A percentile compares a stretch with the other conserved stretches of the same genome.
phyloP scores from a whole-genome alignment of 2,797 vertebrate genomes.

The Anniella stebbinsi region DNA sequence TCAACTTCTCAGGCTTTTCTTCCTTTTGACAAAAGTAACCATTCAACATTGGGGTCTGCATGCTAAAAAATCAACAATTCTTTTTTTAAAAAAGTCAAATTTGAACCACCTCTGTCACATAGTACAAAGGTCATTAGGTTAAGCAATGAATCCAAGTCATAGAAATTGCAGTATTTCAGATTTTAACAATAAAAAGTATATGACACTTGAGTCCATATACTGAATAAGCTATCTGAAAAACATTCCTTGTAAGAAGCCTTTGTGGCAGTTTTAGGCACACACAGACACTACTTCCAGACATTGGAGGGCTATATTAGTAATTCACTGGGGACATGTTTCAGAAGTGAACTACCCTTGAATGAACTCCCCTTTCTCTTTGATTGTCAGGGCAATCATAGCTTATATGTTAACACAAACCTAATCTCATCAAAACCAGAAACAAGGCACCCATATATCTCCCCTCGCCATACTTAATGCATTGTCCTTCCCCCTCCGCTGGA shows the following conservation, averaged over 20 bases:
- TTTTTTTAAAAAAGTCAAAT: not conserved
- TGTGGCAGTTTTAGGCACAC: slow-evolving; percentile 23
- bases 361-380: not conserved
- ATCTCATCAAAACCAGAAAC: not conserved
- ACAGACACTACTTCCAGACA: not conserved
- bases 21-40: not conserved
- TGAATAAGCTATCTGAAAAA: not conserved
- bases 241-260: not conserved
- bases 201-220: not conserved
- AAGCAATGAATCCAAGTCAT: not conserved
- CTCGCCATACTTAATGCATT: too few species aligned
- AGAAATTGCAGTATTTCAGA: slow-evolving; percentile 15
- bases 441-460: not conserved
- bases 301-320: not conserved
- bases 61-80: slow-evolving; percentile 25
- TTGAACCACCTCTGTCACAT: not conserved
- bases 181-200: not conserved
- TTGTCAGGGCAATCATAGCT: too few species aligned
- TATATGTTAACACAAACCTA: not conserved
- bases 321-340: not conserved
- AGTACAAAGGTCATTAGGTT: not conserved
- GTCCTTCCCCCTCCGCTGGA: too few species aligned
- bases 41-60: not conserved
- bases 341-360: not conserved
- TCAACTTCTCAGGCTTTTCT: not conserved